Conservation (phyloP, 2,888 invertebrate species). For the Nemurella pictetii region DNA sequence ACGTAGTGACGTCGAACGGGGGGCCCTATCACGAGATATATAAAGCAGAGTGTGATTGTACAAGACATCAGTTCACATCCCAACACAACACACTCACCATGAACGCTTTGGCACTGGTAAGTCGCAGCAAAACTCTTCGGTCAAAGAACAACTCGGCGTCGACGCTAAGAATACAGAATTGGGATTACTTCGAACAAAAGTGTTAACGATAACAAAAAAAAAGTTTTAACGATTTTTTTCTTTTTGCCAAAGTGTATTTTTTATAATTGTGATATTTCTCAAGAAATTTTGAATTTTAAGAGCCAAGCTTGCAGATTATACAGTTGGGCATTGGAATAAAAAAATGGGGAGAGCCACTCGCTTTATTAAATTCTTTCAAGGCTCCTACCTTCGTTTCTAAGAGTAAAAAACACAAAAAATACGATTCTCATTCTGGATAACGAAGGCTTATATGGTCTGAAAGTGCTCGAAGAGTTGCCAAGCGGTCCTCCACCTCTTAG, state of each 20-base stretch:
- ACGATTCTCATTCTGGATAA: too few relatives aligned
- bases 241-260: slow-evolving; percentile 5
- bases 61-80: slow-evolving; percentile 41
- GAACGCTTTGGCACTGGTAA: slow-evolving; percentile 44
- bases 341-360: too few relatives aligned
- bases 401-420: too few relatives aligned
- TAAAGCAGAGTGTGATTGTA: slow-evolving; percentile 35
- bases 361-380: too few relatives aligned
- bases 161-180: background rate
- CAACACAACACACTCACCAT: slow-evolving; percentile 38
- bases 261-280: background rate
- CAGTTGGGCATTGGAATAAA: too few relatives aligned
- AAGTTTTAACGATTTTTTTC: background rate
- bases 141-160: background rate
- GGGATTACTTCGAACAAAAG: background rate
- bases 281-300: background rate
- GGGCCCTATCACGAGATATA: slow-evolving; percentile 36
- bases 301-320: too few relatives aligned
- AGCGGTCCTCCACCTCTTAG: too few relatives aligned
- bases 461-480: too few relatives aligned
- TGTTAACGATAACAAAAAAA: background rate
- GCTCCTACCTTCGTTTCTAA: too few relatives aligned
- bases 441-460: too few relatives aligned
- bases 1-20: slow-evolving; percentile 34
- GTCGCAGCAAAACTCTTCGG: too few relatives aligned